Evolutionary conservation across 2,113 vertebrate genomes (phyloP).

Genomic region (Conger conger): DNA sequence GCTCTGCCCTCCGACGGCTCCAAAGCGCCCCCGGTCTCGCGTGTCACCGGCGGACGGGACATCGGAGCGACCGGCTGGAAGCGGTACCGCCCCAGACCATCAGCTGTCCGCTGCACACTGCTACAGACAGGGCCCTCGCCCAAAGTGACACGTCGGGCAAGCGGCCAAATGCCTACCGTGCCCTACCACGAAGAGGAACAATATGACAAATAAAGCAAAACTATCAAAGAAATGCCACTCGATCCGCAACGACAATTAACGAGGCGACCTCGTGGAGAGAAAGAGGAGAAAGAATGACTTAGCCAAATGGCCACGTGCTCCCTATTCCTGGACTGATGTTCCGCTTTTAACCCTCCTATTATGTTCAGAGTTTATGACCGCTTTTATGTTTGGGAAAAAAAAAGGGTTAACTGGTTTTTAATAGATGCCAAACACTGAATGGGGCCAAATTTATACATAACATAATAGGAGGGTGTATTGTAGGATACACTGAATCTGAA

Average conservation of each 20-base stretch:
- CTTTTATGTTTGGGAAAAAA: no score
- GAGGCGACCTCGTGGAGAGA: no score
- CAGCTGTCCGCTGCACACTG: slow-evolving; percentile 24
- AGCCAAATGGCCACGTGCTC: no score
- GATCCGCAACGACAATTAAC: not conserved
- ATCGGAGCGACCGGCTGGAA: slow-evolving; percentile 9
- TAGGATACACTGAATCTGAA: no score
- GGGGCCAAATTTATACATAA: no score
- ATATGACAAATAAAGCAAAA: not conserved
- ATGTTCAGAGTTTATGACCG: no score
- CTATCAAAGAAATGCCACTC: not conserved
- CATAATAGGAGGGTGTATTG: no score
- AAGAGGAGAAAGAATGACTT: no score
- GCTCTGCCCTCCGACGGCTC: slow-evolving; percentile 20
- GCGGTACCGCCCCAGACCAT: slow-evolving; percentile 21
- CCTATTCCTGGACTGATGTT: no score
- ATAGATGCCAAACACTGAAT: no score
- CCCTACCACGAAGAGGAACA: slow-evolving; percentile 25
- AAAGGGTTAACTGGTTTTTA: no score
- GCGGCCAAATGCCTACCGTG: slow-evolving; percentile 16
- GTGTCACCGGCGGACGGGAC: not conserved
- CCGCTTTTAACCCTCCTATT: no score
- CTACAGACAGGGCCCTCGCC: slow-evolving; percentile 11
- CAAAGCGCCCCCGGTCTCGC: not conserved
- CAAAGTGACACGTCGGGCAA: slow-evolving; percentile 22